phyloP scores from a whole-genome alignment of 2,888 invertebrate species.

The Apamea crenata region DNA sequence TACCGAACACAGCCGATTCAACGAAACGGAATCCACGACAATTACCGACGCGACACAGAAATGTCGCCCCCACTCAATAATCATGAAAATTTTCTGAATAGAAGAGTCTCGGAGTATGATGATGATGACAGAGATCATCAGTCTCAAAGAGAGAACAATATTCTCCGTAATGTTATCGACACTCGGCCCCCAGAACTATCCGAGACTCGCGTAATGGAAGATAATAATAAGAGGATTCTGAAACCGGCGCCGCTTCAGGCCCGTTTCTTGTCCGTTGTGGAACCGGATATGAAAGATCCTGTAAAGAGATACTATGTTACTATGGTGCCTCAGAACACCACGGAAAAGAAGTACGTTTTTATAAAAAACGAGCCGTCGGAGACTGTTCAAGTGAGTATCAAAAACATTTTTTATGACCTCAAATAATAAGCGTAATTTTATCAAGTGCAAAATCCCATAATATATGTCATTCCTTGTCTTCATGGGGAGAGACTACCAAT shows the following conservation, averaged over 20 bases:
- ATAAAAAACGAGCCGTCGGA: constrained; percentile 91
- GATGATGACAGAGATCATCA: constrained; percentile 79
- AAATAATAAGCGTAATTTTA: background rate
- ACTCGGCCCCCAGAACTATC: constrained; percentile 78
- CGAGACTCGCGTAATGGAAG: constrained; percentile 82
- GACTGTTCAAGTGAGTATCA: constrained; percentile 82
- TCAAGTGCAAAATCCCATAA: background rate
- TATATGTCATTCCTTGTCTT: background rate
- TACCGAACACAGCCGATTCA: constrained; percentile 75
- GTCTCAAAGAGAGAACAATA: constrained; percentile 77
- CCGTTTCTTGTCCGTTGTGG: constrained; percentile 81
- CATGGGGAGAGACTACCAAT: background rate
- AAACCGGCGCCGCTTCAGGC: constrained; percentile 87
- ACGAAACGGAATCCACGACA: constrained; percentile 84
- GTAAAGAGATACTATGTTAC: constrained; percentile 84
- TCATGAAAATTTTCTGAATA: constrained; percentile 83
- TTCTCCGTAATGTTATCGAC: constrained; percentile 77
- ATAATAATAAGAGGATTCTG: constrained; percentile 80
- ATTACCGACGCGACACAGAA: constrained; percentile 79
- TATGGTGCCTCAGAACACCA: constrained; percentile 81
- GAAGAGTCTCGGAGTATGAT: constrained; percentile 85
- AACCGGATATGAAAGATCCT: constrained; percentile 81
- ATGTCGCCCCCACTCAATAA: constrained; percentile 80
- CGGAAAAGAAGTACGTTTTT: constrained; percentile 92
- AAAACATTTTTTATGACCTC: background rate